Evolutionary conservation across 2,888 invertebrate genomes (phyloP).

Genomic region (Amblyjoppa fuscipennis): DNA sequence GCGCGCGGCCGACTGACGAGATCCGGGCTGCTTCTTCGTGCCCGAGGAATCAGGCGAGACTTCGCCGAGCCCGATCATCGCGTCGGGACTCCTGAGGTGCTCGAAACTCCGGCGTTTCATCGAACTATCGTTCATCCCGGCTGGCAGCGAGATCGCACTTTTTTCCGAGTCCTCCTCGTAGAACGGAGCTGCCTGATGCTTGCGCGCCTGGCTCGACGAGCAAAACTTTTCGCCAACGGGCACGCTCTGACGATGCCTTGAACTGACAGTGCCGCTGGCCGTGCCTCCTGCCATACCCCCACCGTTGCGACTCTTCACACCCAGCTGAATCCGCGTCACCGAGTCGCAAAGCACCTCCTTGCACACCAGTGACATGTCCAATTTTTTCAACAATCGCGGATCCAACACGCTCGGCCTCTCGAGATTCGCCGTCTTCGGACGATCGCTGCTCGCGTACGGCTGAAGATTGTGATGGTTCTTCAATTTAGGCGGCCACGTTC

Average conservation of each 20-base stretch:
- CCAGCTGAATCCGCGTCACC: conserved; percentile 74
- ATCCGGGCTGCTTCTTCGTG: conserved; percentile 69
- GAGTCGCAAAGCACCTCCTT: conserved; percentile 86
- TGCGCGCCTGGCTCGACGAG: conserved; percentile 46
- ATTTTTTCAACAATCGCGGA: conserved; percentile 85
- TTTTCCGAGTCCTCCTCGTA: conserved; percentile 50
- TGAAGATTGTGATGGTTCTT: conserved; percentile 69
- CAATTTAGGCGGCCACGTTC: conserved; percentile 80
- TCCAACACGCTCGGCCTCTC: conserved; percentile 87
- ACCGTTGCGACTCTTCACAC: conserved; percentile 66
- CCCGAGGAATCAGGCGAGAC: conserved; percentile 62
- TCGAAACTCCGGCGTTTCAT: conserved; percentile 76
- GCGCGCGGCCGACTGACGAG: conserved; percentile 33
- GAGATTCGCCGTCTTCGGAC: conserved; percentile 87
- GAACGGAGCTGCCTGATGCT: conserved; percentile 39
- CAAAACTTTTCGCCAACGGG: conserved; percentile 62
- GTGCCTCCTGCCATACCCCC: conserved; percentile 66
- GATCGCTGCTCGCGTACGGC: conserved; percentile 67
- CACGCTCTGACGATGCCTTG: conserved; percentile 72
- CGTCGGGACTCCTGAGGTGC: conserved; percentile 68
- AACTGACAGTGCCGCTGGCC: conserved; percentile 30
- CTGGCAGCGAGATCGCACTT: conserved; percentile 65
- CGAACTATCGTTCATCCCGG: conserved; percentile 42
- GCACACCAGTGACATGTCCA: conserved; percentile 87
- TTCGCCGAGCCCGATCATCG: conserved; percentile 60